A percentile compares a stretch with the other conserved stretches of the same genome.
phyloP scores from a whole-genome alignment of 2,888 invertebrate species.

The Drosophila falleni region DNA sequence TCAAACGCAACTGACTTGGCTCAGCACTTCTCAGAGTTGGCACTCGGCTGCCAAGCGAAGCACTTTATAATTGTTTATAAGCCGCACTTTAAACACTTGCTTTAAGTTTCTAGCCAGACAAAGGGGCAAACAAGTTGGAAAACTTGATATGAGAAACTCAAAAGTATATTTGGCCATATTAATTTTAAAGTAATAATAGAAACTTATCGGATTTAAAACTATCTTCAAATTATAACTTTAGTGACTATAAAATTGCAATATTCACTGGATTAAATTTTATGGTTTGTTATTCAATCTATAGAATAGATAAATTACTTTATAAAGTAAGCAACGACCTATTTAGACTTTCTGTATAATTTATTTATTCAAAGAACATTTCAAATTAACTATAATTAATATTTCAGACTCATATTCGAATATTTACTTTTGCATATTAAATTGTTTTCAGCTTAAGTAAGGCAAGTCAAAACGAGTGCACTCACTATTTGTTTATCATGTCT shows the following conservation, averaged over 20 bases:
- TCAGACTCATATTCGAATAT: background rate
- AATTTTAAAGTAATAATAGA: too few relatives aligned
- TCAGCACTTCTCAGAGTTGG: constrained; percentile 32
- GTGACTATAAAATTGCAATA: background rate
- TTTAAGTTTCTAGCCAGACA: constrained; percentile 13
- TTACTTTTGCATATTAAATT: constrained; percentile 1
- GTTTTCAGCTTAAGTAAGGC: constrained; percentile 3
- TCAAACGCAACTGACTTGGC: constrained; percentile 41
- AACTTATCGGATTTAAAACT: too few relatives aligned
- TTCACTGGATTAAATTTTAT: background rate
- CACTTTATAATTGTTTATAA: constrained; percentile 51
- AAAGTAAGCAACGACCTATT: background rate
- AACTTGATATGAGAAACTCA: background rate
- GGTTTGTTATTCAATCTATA: background rate
- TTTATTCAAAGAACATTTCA: background rate
- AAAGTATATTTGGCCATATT: too few relatives aligned
- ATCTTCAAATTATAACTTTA: background rate
- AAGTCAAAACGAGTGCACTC: constrained; percentile 15
- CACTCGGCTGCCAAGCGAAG: constrained; percentile 30
- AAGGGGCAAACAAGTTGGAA: constrained; percentile 9
- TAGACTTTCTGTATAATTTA: background rate
- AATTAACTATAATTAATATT: constrained; percentile 1
- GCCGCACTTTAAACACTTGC: constrained; percentile 35
- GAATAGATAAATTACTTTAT: background rate
- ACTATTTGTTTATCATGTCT: constrained; percentile 33